A percentile compares a stretch with the other conserved stretches of the same genome.
Conservation (phyloP, 2,113 vertebrate species). For the Isichthys henryi region DNA sequence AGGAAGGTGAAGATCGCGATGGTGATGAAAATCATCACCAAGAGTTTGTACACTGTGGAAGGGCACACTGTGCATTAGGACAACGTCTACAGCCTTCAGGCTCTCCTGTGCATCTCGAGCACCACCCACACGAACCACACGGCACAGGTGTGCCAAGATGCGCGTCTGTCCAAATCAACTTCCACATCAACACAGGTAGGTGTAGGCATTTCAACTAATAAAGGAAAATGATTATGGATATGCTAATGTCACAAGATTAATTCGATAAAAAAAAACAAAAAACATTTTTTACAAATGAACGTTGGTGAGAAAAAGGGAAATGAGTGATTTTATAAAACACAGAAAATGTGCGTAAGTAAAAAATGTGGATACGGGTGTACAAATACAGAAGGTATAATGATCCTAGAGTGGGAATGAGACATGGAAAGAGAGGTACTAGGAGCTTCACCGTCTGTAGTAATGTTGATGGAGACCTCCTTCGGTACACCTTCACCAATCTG, state of each 20-base stretch:
- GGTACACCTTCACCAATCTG: slow-evolving; percentile 34
- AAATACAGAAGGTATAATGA: no score
- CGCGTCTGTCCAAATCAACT: background rate
- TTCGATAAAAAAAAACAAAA: background rate
- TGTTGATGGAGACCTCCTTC: fast-evolving
- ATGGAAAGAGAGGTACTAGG: background rate
- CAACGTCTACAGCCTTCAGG: background rate
- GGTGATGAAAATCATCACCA: background rate
- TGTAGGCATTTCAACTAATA: background rate
- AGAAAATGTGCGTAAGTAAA: background rate
- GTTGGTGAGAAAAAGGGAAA: background rate
- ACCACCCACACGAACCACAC: background rate
- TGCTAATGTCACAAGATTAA: background rate
- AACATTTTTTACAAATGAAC: no score
- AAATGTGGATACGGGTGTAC: background rate
- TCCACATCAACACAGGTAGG: background rate
- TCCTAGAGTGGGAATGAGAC: background rate
- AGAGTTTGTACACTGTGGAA: slow-evolving; percentile 31
- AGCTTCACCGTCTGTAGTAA: background rate
- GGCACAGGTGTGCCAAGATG: background rate
- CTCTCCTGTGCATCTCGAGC: background rate
- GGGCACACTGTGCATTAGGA: background rate
- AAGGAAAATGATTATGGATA: background rate
- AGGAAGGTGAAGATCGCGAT: slow-evolving; percentile 13
- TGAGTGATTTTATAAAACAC: background rate